Base-by-base conservation (phyloP, 2,888 invertebrate genomes). In the Nemapogon koenigi region DNA sequence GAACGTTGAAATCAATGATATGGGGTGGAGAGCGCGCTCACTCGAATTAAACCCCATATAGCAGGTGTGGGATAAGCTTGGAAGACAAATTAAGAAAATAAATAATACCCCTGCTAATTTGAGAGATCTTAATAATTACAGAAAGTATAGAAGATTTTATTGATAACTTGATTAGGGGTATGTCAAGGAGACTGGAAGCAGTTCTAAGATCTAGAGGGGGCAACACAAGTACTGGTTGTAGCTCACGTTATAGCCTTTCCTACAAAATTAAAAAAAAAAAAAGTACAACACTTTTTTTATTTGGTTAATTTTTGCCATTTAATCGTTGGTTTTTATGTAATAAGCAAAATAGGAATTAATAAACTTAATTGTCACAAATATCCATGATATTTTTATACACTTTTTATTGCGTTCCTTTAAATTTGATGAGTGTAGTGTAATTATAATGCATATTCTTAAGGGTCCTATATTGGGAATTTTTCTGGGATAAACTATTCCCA, bases 191-290 rank as follows among this genome's bases (percentile, higher is more conserved):
- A 19, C 18, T 18, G 28, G 11, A 28, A 28, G 28, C 28, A 28
- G 28, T 28, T 28, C 28, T 8, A 28, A n/a, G 11, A 4, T 6
- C 7, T 8, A 28, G 28, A n/a, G 28, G 11, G 7, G 7, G 11
- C 28, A 28, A 28, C 28, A 28, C 28, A 28, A 28, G 28, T 28
- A 10, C n/a, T n/a, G 28, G 11, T 28, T 28, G 11, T 28, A 28
- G 28, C 28, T n/a, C 28, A 28, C 28, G 11, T n/a, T 22, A 22
- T 10, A 22, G 6, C 22, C 22, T 22, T 22, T 22, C 22, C 22
- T 22, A 22, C n/a, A n/a, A n/a, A n/a, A n/a, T n/a, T n/a, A n/a
- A n/a, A n/a, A n/a, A n/a, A n/a, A n/a, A n/a, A n/a, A n/a, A n/a
- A n/a, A n/a, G n/a, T n/a, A n/a, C n/a, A n/a, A n/a, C n/a, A n/a